phyloP scores from a whole-genome alignment of 2,888 invertebrate species.

The Stenodera caucasica region DNA sequence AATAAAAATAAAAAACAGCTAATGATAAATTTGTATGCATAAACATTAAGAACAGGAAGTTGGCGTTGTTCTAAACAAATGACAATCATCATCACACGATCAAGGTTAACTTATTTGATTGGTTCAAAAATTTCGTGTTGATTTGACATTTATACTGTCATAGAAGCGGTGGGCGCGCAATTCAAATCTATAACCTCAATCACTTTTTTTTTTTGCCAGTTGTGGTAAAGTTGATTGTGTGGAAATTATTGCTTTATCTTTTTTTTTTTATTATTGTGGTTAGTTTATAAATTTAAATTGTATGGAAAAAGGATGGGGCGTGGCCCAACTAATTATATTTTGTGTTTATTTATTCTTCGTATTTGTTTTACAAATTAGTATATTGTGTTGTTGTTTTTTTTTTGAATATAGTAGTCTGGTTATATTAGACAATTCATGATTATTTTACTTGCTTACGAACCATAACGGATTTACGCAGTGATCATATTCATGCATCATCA shows the following conservation, averaged over 20 bases:
- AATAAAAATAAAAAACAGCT: background rate
- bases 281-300: background rate
- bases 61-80: too few species aligned
- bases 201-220: too few species aligned
- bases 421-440: background rate
- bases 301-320: background rate
- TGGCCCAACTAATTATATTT: background rate
- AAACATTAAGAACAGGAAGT: background rate
- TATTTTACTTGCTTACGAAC: background rate
- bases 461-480: slow-evolving; percentile 3
- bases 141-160: too few species aligned
- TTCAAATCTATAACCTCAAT: too few species aligned
- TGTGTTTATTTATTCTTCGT: background rate
- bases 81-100: too few species aligned
- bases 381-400: background rate
- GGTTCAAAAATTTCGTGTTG: too few species aligned
- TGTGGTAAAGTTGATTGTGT: too few species aligned
- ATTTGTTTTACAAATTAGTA: background rate
- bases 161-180: too few species aligned
- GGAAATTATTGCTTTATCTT: background rate
- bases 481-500: background rate
- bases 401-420: background rate
- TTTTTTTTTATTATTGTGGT: background rate
- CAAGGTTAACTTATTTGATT: too few species aligned
- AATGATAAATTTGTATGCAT: background rate